Base-by-base conservation (phyloP, 2,888 invertebrate species). In the Embidobia sp. region DNA sequence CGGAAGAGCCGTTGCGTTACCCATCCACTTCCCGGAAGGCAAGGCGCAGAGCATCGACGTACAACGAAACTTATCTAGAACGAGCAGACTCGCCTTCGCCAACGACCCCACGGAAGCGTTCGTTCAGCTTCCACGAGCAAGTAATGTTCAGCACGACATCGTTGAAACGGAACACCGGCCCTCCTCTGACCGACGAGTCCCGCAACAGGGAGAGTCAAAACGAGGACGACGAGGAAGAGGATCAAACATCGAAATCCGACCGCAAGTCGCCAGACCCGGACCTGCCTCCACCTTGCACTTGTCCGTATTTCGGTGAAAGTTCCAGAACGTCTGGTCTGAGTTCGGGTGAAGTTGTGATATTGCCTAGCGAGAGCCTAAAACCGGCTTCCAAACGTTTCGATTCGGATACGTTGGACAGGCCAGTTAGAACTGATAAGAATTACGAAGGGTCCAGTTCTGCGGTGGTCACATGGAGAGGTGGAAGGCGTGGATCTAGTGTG, bases 221-320 rank as follows among this genome's bases (percentile, higher is more conserved):
- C 63, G 85, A 85, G 76, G 84, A 48, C 55, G 90, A 91, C 67
- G 90, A 90, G 6, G 61, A 57, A 1, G 67, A 67, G 31, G 53
- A 44, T 15, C 48, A 57, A n/a, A n/a, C n/a, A n/a, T n/a, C n/a
- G n/a, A 49, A 66, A 10, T 29, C 16, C 3, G 49, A 7, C 5
- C 8, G 27, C 51, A 16, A 46, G 74, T 51, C 75, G 63, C 42
- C 80, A 80, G 70, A 83, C 83, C 1, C 79, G 80, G 11, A 88
- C 87, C 85, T 95, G 31, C 95, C 95, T 2, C 94, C 95, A 0
- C 94, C 95, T 0, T 95, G 95, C 86, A 95, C 95, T 0, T 95
- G 95, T 84, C 95, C 95, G 0, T 95, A 95, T 83, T 95, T 96
- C 84, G 95, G 95, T 0, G 93, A 94, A 77, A 93, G 13, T 88